These are phyloP conservation scores for Callipepla squamata DNA, from an alignment of 2,113 vertebrate genomes.

Conservation along the genomic window DNA sequence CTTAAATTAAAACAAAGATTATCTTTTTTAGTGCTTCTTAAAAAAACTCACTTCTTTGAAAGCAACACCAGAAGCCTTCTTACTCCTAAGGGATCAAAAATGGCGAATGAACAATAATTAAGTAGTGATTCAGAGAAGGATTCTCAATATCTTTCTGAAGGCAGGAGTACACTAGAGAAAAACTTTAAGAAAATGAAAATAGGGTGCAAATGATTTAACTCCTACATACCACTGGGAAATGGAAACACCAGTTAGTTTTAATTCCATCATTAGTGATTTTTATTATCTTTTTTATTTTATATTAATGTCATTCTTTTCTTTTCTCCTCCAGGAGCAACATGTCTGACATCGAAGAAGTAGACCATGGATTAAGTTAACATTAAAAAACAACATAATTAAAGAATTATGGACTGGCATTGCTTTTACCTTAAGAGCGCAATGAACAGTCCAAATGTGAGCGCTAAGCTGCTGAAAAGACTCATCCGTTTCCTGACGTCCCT, in stretches of 20 bases:
- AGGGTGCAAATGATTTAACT: neutral
- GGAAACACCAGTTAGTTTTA: neutral
- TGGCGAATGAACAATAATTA: constrained; percentile 34
- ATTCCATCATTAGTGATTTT: neutral
- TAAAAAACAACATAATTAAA: neutral
- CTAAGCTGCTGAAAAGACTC: neutral
- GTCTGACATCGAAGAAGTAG: neutral
- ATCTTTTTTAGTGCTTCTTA: neutral
- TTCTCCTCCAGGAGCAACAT: neutral
- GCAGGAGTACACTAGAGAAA: neutral
- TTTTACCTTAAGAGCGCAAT: neutral
- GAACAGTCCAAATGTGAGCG: neutral
- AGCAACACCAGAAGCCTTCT: neutral
- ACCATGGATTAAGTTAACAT: neutral
- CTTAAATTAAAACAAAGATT: constrained; percentile 30
- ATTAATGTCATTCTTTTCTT: neutral
- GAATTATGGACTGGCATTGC: neutral
- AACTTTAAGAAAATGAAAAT: neutral
- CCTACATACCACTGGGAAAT: neutral
- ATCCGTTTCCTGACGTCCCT: no score
- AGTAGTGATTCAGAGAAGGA: neutral
- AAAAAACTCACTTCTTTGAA: constrained; percentile 13
- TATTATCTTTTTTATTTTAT: neutral
- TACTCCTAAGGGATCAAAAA: neutral
- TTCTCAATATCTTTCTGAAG: constrained; percentile 32